Evolutionary conservation across 2,113 vertebrate genomes (phyloP).

Genomic region (Fregata magnificens): DNA sequence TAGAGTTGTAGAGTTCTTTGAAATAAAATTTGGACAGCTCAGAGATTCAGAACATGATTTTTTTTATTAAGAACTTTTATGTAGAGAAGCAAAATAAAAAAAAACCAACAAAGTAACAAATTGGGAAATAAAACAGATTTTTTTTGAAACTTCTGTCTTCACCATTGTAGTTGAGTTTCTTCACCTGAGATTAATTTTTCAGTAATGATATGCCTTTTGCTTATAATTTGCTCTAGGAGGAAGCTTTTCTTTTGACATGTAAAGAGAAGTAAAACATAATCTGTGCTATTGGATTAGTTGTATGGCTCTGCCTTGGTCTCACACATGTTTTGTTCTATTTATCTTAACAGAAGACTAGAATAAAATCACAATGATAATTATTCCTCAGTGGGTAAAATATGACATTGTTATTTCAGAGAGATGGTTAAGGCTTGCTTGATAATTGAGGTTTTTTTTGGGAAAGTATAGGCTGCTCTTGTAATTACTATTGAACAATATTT

Average conservation of each 20-base stretch:
- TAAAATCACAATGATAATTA: background rate
- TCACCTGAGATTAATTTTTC: background rate
- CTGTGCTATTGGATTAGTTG: background rate
- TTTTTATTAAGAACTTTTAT: background rate
- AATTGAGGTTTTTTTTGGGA: background rate
- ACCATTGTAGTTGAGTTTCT: background rate
- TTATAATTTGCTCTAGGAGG: background rate
- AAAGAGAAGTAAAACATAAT: background rate
- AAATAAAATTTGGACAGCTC: background rate
- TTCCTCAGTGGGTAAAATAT: background rate
- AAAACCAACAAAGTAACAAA: background rate
- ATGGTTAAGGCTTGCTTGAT: background rate
- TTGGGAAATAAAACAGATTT: background rate
- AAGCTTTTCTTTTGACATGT: background rate
- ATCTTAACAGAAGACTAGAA: background rate
- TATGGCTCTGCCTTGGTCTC: background rate
- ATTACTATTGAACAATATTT: background rate
- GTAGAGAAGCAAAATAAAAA: background rate
- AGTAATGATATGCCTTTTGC: background rate
- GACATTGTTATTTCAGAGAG: background rate
- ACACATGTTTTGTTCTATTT: background rate
- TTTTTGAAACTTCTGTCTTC: background rate
- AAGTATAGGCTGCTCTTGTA: background rate
- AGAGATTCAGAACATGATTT: background rate
- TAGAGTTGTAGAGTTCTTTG: background rate